Evolutionary conservation across 2,113 vertebrate genomes (phyloP).

Genomic region (Tenebrosternarchus preto): DNA sequence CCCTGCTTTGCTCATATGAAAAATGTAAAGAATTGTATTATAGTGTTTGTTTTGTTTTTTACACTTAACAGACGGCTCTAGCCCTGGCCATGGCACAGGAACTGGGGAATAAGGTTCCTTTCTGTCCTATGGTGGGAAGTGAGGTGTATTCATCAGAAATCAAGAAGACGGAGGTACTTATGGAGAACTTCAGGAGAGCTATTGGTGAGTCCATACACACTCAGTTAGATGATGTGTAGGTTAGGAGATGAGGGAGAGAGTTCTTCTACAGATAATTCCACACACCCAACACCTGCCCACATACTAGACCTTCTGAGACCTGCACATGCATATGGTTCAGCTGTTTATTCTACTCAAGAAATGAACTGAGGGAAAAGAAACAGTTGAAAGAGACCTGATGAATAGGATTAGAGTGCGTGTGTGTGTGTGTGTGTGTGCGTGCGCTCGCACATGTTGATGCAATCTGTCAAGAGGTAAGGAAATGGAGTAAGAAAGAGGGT

Average conservation of each 20-base stretch:
- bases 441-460: conserved; percentile 82
- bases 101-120: conserved; percentile 95
- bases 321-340: no score
- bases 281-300: background rate
- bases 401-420: conserved; percentile 60
- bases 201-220: conserved; percentile 82
- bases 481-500: conserved; percentile 72
- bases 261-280: background rate
- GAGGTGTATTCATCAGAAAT: conserved; percentile 98
- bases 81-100: conserved; percentile 96
- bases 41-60: background rate
- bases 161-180: conserved; percentile 98
- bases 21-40: background rate
- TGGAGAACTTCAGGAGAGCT: conserved; percentile 98
- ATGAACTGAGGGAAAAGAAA: background rate
- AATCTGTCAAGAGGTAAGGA: conserved; percentile 80
- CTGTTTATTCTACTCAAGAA: background rate
- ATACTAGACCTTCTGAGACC: conserved; percentile 4
- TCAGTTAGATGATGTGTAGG: background rate
- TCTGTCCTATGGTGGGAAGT: conserved; percentile 98
- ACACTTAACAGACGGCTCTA: conserved; percentile 83
- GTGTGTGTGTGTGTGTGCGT: conserved; percentile 62
- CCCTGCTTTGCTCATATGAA: background rate
- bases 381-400: conserved; percentile 24
- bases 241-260: no score